These are phyloP conservation scores for Poicephalus gulielmi DNA, from an alignment of 2,113 vertebrate genomes.

Conservation along the genomic window DNA sequence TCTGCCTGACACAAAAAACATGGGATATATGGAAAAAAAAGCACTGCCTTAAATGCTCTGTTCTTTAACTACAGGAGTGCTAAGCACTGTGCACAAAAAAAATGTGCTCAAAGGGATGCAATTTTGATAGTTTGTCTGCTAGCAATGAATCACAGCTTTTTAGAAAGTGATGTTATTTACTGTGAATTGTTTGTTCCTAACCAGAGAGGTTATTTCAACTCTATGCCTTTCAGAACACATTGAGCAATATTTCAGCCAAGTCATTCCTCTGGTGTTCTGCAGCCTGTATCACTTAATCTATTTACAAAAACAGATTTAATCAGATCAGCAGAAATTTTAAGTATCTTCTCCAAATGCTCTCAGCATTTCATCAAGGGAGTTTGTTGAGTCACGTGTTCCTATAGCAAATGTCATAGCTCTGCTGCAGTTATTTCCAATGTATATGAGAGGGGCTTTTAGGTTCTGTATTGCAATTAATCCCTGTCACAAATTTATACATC, in stretches of 20 bases:
- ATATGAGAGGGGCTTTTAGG: not conserved
- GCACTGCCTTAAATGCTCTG: not conserved
- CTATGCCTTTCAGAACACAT: not conserved
- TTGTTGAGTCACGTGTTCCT: not conserved
- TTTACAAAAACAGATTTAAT: not conserved
- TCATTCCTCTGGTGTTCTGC: not conserved
- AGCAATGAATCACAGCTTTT: not conserved
- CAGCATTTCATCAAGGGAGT: not conserved
- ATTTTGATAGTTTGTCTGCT: not conserved
- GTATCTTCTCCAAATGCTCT: not conserved
- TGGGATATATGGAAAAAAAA: not conserved
- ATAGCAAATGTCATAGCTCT: not conserved
- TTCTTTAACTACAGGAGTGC: not conserved
- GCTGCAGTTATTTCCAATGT: not conserved
- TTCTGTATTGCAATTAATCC: not conserved
- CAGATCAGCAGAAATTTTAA: not conserved
- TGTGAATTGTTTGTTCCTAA: not conserved
- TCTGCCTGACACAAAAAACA: not conserved
- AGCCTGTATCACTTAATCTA: not conserved
- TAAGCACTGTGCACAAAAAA: not conserved
- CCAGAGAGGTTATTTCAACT: not conserved
- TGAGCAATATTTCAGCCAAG: not conserved
- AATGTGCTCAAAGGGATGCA: not conserved
- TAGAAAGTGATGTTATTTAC: not conserved
- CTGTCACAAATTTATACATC: not conserved